A percentile compares a stretch with the other conserved stretches of the same genome.
Conservation (phyloP, 2,113 vertebrate genomes). For the Sminthopsis crassicaudata region DNA sequence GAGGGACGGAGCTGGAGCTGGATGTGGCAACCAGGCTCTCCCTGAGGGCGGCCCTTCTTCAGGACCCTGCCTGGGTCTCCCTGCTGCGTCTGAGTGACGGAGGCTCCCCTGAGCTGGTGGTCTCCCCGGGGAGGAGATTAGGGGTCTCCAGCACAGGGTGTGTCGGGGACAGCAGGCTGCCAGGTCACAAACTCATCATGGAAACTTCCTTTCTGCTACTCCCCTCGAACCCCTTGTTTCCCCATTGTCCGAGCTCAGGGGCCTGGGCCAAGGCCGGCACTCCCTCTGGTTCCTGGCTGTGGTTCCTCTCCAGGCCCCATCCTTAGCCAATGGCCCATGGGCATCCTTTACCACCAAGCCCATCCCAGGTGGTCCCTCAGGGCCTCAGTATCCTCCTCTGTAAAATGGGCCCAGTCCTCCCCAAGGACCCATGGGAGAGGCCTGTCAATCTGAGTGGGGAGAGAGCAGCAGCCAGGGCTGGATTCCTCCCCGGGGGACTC, state of each 20-base stretch:
- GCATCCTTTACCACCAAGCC: background rate
- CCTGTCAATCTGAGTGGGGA: no score
- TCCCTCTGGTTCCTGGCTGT: background rate
- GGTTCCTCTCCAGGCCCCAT: no score
- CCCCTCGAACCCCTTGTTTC: background rate
- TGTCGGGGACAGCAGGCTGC: no score
- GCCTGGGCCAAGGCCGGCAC: no score
- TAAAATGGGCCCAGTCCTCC: background rate
- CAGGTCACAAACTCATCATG: background rate
- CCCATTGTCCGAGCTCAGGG: background rate
- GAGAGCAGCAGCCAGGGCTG: no score
- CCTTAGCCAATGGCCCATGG: background rate
- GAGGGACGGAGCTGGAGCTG: no score
- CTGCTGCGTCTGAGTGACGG: no score
- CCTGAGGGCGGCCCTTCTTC: no score
- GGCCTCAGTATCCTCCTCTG: background rate
- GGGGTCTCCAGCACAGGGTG: background rate
- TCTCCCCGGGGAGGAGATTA: background rate
- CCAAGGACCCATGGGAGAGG: no score
- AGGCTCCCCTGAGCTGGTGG: no score
- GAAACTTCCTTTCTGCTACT: background rate
- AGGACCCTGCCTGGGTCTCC: no score
- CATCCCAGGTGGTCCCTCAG: background rate
- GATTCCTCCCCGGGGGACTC: background rate
- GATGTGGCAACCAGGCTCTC: no score